Percentiles rank a stretch among this genome's conserved stretches.
phyloP scores from a whole-genome alignment of 2,797 vertebrate genomes.

The Cygnus olor region DNA sequence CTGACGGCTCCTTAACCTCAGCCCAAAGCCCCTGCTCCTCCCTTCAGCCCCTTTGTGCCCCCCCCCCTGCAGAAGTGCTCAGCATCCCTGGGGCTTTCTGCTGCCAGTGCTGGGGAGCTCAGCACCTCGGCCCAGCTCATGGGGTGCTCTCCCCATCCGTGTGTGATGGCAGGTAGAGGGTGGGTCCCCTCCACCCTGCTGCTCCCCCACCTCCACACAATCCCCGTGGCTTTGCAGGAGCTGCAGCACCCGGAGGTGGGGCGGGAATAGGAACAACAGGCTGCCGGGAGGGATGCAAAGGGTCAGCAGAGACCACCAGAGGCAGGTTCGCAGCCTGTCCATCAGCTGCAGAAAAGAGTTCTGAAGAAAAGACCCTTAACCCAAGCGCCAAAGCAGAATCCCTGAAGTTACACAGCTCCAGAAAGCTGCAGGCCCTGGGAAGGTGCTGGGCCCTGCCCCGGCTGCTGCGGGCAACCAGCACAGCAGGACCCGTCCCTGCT shows the following conservation, averaged over 20 bases:
- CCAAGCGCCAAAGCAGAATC: background rate
- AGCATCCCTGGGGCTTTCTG: background rate
- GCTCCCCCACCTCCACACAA: accelerated
- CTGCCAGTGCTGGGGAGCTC: background rate
- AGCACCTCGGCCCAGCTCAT: accelerated
- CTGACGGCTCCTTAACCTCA: background rate
- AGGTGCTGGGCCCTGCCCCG: background rate
- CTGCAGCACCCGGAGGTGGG: background rate
- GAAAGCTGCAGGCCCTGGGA: background rate
- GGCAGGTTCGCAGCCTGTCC: accelerated
- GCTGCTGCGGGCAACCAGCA: accelerated
- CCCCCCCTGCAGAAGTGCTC: background rate
- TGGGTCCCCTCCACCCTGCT: background rate
- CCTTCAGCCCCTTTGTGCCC: background rate
- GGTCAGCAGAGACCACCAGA: background rate
- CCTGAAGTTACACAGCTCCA: background rate
- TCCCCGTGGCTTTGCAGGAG: accelerated
- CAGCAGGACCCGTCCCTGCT: background rate
- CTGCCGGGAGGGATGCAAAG: background rate
- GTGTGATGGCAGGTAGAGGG: accelerated
- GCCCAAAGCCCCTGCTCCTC: too few species aligned
- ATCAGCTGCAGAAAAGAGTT: background rate
- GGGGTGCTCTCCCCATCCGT: background rate
- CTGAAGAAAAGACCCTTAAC: background rate
- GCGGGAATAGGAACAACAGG: accelerated